Evolutionary conservation across 2,888 invertebrate genomes (phyloP).

Genomic region (Meteorus cinctellus): DNA sequence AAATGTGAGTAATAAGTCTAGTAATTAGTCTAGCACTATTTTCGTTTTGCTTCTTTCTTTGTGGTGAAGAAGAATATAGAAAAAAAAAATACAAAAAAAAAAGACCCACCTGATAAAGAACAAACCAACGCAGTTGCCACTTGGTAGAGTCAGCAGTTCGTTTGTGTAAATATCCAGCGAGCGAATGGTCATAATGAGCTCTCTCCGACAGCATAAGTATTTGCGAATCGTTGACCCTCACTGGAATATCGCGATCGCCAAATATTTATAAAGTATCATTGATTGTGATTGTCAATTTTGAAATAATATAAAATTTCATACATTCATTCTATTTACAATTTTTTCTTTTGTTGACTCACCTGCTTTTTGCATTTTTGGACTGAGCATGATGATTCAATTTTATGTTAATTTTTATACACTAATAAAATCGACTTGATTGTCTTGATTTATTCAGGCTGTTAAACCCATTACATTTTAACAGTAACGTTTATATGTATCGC

Average conservation of each 20-base stretch:
- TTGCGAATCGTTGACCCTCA: slow-evolving; percentile 90
- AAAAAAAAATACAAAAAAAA: too few species aligned
- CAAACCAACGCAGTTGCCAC: slow-evolving; percentile 91
- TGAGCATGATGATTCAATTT: slow-evolving; percentile 76
- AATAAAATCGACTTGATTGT: slow-evolving; percentile 28
- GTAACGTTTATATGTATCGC: not conserved
- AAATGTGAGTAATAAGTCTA: not conserved
- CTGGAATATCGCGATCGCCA: slow-evolving; percentile 55
- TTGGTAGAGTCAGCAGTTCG: slow-evolving; percentile 88
- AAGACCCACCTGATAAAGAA: slow-evolving; percentile 83
- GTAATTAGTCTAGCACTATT: not conserved
- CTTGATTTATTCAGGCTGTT: not conserved
- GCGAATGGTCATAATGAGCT: slow-evolving; percentile 89
- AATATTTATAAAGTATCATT: slow-evolving; percentile 2
- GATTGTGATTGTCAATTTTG: not conserved
- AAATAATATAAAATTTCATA: not conserved
- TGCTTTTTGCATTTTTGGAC: slow-evolving; percentile 90
- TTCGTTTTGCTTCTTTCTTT: too few species aligned
- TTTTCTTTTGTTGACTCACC: slow-evolving; percentile 56
- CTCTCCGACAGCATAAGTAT: slow-evolving; percentile 88
- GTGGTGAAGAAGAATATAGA: too few species aligned
- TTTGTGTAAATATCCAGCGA: slow-evolving; percentile 89
- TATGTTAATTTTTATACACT: not conserved
- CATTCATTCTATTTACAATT: not conserved
- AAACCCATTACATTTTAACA: not conserved